These are phyloP conservation scores for Drosophila albomicans DNA, from an alignment of 1,140 invertebrate species.

Conservation along the genomic window DNA sequence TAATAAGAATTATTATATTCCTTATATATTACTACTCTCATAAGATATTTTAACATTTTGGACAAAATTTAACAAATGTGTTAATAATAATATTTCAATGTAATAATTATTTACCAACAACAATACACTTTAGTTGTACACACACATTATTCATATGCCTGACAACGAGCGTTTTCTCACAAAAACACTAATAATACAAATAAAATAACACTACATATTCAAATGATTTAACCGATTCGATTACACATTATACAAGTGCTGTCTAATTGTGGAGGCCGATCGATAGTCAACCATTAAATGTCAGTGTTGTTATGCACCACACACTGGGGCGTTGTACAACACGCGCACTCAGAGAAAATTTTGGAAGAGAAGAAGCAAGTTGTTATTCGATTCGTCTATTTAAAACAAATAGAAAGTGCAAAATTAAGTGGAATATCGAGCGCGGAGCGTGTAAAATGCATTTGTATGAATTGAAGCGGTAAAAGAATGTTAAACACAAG, in stretches of 20 bases:
- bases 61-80: too few species aligned
- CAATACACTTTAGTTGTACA: too few species aligned
- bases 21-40: too few species aligned
- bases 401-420: constrained; percentile 58
- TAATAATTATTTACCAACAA: too few species aligned
- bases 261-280: background rate
- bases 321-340: constrained; percentile 20
- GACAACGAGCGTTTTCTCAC: too few species aligned
- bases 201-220: background rate
- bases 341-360: constrained; percentile 51
- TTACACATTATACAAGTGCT: background rate
- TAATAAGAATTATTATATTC: too few species aligned
- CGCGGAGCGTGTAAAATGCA: constrained; percentile 59
- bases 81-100: too few species aligned
- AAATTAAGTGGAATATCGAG: constrained; percentile 40
- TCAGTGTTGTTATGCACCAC: background rate
- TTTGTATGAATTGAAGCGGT: constrained; percentile 47
- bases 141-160: too few species aligned
- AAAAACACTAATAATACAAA: background rate
- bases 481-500: constrained; percentile 60
- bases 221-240: background rate
- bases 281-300: background rate
- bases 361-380: constrained; percentile 49
- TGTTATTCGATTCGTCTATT: constrained; percentile 55
- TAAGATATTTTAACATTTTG: too few species aligned